These are phyloP conservation scores for Anisognathus igniventris DNA, from an alignment of 2,797 vertebrate genomes.

Conservation along the genomic window DNA sequence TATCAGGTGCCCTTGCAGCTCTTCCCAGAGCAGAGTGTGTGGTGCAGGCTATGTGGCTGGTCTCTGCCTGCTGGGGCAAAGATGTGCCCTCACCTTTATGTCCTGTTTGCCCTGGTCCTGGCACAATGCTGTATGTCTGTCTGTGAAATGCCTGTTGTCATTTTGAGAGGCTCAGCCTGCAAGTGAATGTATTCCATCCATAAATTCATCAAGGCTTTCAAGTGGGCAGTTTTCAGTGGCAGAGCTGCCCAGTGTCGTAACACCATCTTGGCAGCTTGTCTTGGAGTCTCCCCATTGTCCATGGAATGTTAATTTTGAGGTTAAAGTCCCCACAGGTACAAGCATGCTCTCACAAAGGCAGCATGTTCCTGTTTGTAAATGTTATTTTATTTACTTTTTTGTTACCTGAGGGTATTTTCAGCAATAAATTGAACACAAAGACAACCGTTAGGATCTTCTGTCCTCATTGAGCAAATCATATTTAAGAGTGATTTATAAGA, in stretches of 20 bases:
- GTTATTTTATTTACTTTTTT: neutral
- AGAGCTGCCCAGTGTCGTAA: neutral
- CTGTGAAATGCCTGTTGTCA: neutral
- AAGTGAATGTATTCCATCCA: neutral
- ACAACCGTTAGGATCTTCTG: neutral
- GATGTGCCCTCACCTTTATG: neutral
- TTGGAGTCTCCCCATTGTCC: neutral
- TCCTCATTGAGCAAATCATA: neutral
- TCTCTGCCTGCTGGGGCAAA: neutral
- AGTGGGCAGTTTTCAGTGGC: neutral
- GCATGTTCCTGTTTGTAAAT: neutral
- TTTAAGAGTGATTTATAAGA: neutral
- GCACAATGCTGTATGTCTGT: rapidly evolving
- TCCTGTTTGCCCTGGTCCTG: neutral
- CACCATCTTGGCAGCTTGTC: neutral
- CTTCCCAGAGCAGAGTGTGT: neutral
- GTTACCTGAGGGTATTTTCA: neutral
- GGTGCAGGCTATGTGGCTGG: rapidly evolving
- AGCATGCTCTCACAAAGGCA: neutral
- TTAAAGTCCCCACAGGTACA: neutral
- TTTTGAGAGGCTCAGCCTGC: neutral
- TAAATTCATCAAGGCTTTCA: neutral
- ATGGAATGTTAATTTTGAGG: neutral
- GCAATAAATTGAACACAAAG: neutral
- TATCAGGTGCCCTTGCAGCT: neutral